A percentile compares a stretch with the other conserved stretches of the same genome.
phyloP scores from a whole-genome alignment of 1,140 invertebrate species.

The Telenomus remus region DNA sequence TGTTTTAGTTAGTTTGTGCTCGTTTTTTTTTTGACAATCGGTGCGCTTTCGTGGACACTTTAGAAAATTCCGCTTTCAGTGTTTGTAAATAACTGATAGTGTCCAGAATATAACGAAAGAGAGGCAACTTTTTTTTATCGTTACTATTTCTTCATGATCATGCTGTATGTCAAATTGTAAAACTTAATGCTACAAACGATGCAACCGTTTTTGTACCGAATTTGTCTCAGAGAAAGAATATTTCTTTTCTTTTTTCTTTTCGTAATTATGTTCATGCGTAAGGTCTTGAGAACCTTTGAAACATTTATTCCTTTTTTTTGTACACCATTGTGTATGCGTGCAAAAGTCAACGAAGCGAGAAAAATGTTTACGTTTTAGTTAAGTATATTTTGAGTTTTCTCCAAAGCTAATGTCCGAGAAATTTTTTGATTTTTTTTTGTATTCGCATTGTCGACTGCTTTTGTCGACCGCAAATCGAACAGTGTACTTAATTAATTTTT shows the following conservation, averaged over 20 bases:
- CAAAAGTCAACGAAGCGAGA: no score
- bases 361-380: constrained; percentile 1
- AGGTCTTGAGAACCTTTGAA: neutral
- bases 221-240: constrained; percentile 23
- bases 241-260: no score
- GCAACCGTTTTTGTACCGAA: constrained; percentile 19
- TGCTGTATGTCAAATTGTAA: constrained; percentile 18
- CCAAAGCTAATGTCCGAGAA: constrained; percentile 15
- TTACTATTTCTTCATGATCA: neutral
- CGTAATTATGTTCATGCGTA: constrained; percentile 1
- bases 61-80: constrained; percentile 32
- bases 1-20: constrained; percentile 40
- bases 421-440: constrained; percentile 9
- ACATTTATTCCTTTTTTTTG: neutral
- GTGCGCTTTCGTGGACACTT: constrained; percentile 37
- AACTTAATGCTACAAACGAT: constrained; percentile 13
- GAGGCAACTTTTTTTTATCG: neutral
- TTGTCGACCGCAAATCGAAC: constrained; percentile 6
- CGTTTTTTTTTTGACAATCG: constrained; percentile 46
- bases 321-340: no score
- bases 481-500: constrained; percentile 47
- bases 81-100: constrained; percentile 41
- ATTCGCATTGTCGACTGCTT: constrained; percentile 1
- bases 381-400: neutral
- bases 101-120: neutral